Evolutionary conservation across 2,797 vertebrate species (phyloP), one percentile per base, ranked within the genome.

Genomic region (Antennarius maculatus): DNA sequence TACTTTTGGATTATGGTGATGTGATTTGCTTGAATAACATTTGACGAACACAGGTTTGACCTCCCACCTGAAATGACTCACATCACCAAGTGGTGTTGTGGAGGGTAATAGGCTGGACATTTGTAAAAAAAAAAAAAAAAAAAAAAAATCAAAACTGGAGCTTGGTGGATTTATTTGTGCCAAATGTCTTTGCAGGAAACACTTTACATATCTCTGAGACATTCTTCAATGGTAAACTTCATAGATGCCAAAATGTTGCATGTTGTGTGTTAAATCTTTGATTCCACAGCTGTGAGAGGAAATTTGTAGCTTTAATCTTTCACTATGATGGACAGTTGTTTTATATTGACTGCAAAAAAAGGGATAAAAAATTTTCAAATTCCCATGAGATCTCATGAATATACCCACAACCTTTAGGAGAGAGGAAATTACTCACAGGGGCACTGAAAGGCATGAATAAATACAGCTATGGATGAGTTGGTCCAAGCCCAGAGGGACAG

Each of bases 391-490:
- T 65, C 43, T 71, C 71, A 68, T 85, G 57, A 60, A 79, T 81
- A 82, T 72, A 81, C 70, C 57, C 53, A 7, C 50, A 74, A 65
- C 53, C 70, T 76, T 61, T 76, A 23, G 39, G 34, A 73, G 65
- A 54, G 61, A 66, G 52, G 17, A 57, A 68, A 60, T 87, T 84
- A 80, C 77, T 87, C 66, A 79, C 67, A 47, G 53, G 68, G 72
- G 74, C 71, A 73, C 67, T 55, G 74, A 82, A 63, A 80, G 69
- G 69, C 61, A 84, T 83, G 80, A 78, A 86, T 83, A 86, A 85
- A 80, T 72, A 65, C 71, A 59, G 74, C 50, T 71, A 76, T 69
- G 81, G 81, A 55, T 87, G 84, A 89, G 34, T 54, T 56, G 55
- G 37, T 82, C 54, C 28, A 46, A 74, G 76, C 70, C 74, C 81